Evolutionary conservation across 2,888 invertebrate species (phyloP).

Genomic region (Agrochola litura): DNA sequence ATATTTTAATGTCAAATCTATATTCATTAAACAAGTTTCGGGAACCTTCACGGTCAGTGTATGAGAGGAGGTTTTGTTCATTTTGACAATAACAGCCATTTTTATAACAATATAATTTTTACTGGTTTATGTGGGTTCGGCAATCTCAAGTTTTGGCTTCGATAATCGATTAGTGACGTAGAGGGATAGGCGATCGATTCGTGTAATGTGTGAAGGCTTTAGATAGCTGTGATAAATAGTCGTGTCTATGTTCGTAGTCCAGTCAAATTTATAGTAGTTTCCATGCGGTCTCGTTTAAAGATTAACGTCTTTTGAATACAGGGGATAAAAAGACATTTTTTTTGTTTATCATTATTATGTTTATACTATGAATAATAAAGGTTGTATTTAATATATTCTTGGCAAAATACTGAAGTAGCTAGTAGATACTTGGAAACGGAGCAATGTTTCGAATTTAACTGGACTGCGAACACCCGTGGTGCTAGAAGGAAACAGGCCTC

Average conservation of each 20-base stretch:
- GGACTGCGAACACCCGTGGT: conserved; percentile 79
- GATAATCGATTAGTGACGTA: conserved; percentile 50
- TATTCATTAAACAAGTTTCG: conserved; percentile 46
- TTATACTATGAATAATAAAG: conserved; percentile 59
- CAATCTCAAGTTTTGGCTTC: conserved; percentile 44
- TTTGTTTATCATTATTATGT: conserved; percentile 56
- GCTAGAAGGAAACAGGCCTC: conserved; percentile 86
- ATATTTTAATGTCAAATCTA: conserved; percentile 48
- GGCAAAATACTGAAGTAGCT: conserved; percentile 39
- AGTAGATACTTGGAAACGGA: conserved; percentile 17
- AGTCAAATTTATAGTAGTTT: conserved; percentile 44
- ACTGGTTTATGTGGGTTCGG: conserved; percentile 41
- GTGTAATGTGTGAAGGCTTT: conserved; percentile 65
- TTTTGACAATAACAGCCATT: conserved; percentile 42
- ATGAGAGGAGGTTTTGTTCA: conserved; percentile 16
- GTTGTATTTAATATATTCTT: conserved; percentile 64
- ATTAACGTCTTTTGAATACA: conserved; percentile 53
- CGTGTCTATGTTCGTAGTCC: conserved; percentile 68
- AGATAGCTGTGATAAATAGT: conserved; percentile 76
- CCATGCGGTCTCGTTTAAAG: conserved; percentile 37
- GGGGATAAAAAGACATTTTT: conserved; percentile 65
- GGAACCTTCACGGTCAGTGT: conserved; percentile 34
- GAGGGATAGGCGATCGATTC: conserved; percentile 59
- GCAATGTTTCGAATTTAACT: conserved; percentile 37
- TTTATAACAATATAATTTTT: conserved; percentile 29